Evolutionary conservation across 2,113 vertebrate genomes (phyloP), one percentile per base, ranked within the genome.

Genomic region (Ornithorhynchus anatinus): DNA sequence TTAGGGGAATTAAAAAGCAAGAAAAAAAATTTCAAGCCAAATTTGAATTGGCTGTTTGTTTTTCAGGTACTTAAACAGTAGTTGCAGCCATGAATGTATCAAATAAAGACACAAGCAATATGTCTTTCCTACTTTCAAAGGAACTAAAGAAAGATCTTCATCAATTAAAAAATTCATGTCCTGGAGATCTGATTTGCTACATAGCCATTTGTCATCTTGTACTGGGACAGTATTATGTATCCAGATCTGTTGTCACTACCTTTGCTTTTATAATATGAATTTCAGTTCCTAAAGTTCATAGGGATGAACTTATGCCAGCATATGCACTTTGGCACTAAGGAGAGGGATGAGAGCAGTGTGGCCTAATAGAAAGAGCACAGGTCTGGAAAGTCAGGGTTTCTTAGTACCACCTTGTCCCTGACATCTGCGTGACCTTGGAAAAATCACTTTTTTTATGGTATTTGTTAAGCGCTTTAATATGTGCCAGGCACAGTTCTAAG

Each of bases 251-350:
- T 43, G 31, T 17, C 53, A 62, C 29, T 3, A 47, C 39, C 33
- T 0, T 0, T 45, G 12, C 54, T 80, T 76, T 22, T 36, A 23
- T 72, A 15, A 17, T 20, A 13, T 44, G 57, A 22, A n/a, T 45
- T 22, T 4, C 22, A 5, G 13, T 65, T 63, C 78, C 47, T 37
- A 72, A 53, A 52, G 63, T 37, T 8, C 20, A 32, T 29, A 47
- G 29, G 50, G 16, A 57, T 23, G 15, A 20, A n/a, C 59, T 76
- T 10, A 3, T 19, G 23, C 16, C 16, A 2, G 3, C 9, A 22
- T 76, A 50, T 64, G 67, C 77, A 45, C 62, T 76, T 66, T 59
- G 69, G 31, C 60, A 25, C 43, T n/a, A 11, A 19, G 29, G 11
- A 63, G 52, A 53, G 15, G 6, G n/a, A 57, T 33, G 51, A 27